phyloP scores from a whole-genome alignment of 2,113 vertebrate species.

The Heterochromis multidens region DNA sequence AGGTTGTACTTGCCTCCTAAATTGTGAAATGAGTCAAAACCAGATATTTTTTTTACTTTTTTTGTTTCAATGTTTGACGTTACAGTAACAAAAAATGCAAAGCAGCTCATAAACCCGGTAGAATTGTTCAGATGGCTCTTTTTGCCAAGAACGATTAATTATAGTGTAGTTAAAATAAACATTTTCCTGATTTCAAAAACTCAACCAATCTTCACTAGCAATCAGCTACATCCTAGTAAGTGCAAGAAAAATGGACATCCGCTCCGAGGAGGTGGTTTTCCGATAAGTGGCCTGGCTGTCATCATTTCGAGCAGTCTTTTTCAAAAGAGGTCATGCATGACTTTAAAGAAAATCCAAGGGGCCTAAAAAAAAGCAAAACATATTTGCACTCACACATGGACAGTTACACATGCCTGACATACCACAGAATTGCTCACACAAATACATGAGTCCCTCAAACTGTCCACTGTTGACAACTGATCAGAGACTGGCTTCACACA shows the following conservation, averaged over 20 bases:
- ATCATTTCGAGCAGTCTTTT: constrained; percentile 18
- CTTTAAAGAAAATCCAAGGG: constrained; percentile 25
- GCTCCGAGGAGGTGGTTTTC: not conserved
- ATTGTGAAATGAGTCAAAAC: not conserved
- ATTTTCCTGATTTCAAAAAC: not conserved
- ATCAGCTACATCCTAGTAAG: not conserved
- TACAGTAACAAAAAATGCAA: not conserved
- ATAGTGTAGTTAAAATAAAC: not conserved
- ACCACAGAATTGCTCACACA: constrained; percentile 21
- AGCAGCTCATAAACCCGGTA: not conserved
- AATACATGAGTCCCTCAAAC: constrained; percentile 39
- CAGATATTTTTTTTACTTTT: no score
- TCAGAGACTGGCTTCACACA: constrained; percentile 48
- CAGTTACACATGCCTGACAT: constrained; percentile 41
- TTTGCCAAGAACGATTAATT: not conserved
- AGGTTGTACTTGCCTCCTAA: not conserved
- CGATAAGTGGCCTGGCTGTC: constrained; percentile 1
- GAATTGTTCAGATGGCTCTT: not conserved
- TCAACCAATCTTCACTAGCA: not conserved
- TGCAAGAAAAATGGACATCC: not conserved
- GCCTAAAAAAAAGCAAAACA: constrained; percentile 1
- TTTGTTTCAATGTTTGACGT: not conserved
- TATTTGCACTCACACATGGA: not conserved
- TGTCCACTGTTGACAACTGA: constrained; percentile 51
- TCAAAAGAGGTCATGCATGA: constrained; percentile 23